Evolutionary conservation across 2,888 invertebrate genomes (phyloP).

Genomic region (Ceraclea dissimilis): DNA sequence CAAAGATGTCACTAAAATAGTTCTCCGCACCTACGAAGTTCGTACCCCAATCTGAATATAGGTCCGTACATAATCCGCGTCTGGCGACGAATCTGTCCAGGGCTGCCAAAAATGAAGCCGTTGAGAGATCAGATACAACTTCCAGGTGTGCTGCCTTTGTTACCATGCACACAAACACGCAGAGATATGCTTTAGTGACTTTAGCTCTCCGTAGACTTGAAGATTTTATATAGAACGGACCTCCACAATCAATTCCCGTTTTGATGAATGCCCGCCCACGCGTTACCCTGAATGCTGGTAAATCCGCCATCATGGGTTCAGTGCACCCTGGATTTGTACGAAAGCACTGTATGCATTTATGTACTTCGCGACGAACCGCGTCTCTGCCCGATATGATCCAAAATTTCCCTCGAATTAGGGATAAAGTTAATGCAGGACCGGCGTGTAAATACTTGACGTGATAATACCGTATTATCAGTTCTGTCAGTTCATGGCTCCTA

Average conservation of each 20-base stretch:
- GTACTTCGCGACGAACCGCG: not conserved
- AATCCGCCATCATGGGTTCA: slow-evolving; percentile 1
- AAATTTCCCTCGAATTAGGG: not conserved
- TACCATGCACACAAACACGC: not conserved
- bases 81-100: not conserved
- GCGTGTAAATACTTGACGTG: not conserved
- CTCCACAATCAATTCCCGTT: not conserved
- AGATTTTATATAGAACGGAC: not conserved
- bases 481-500: not conserved
- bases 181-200: not conserved
- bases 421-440: not conserved
- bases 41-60: not conserved
- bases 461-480: not conserved
- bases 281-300: not conserved
- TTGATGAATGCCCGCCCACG: not conserved
- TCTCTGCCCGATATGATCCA: not conserved
- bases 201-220: not conserved
- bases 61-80: not conserved
- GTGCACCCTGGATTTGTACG: not conserved
- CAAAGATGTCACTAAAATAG: not conserved
- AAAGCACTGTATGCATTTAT: not conserved
- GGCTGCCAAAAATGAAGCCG: not conserved
- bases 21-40: not conserved
- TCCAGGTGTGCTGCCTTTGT: slow-evolving; percentile 1
- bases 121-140: not conserved